phyloP scores from a whole-genome alignment of 2,888 invertebrate genomes.

The Xestoiulus laeticollis region DNA sequence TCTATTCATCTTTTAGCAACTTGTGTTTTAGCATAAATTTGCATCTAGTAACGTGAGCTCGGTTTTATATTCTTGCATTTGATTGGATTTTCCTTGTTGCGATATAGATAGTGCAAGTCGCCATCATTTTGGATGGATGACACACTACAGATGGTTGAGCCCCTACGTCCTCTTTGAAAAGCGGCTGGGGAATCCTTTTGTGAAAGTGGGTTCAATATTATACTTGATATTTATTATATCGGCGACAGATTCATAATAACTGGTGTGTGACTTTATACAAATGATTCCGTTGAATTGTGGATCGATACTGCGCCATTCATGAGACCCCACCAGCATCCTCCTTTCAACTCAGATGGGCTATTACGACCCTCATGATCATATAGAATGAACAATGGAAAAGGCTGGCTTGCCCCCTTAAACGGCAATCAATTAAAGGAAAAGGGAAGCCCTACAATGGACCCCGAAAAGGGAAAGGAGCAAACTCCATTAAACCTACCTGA shows the following conservation, averaged over 20 bases:
- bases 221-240: slow-evolving; percentile 45
- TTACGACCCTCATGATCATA: background rate
- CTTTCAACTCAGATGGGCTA: slow-evolving; percentile 27
- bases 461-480: slow-evolving; percentile 42
- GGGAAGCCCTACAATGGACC: slow-evolving; percentile 14
- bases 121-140: slow-evolving; percentile 14
- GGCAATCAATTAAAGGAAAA: slow-evolving; percentile 42
- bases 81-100: background rate
- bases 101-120: background rate
- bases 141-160: slow-evolving; percentile 34
- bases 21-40: too few relatives aligned
- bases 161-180: slow-evolving; percentile 3
- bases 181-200: background rate
- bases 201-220: background rate
- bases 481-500: slow-evolving; percentile 51
- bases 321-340: background rate
- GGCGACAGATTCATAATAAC: slow-evolving; percentile 48
- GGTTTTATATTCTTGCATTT: background rate
- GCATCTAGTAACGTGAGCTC: background rate
- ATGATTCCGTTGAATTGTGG: background rate
- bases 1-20: too few relatives aligned
- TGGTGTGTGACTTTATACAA: slow-evolving; percentile 44
- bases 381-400: slow-evolving; percentile 41
- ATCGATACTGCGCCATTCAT: slow-evolving; percentile 40
- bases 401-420: slow-evolving; percentile 39